phyloP scores from a whole-genome alignment of 2,797 vertebrate genomes.

The Peromyscus aztecus region DNA sequence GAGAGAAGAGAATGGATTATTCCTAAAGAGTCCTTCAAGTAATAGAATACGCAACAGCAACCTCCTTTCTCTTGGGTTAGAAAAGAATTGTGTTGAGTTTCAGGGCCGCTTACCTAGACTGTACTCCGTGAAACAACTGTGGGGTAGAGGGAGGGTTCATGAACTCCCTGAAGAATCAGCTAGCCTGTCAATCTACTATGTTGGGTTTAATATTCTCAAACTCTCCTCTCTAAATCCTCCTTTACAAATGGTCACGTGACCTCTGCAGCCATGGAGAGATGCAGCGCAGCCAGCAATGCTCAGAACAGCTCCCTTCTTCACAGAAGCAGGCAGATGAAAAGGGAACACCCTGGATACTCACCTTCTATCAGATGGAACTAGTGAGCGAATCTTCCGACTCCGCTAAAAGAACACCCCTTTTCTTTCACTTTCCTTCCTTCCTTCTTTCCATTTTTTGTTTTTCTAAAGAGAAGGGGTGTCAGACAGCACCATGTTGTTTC shows the following conservation, averaged over 20 bases:
- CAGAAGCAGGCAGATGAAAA: conserved; percentile 26
- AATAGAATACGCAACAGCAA: not conserved
- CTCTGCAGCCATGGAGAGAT: not conserved
- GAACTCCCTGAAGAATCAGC: not conserved
- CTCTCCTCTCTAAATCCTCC: not conserved
- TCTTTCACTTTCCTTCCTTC: not conserved
- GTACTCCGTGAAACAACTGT: not conserved
- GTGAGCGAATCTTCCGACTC: conserved; percentile 32
- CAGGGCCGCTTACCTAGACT: not conserved
- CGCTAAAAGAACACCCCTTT: conserved; percentile 40
- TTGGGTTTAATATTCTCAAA: not conserved
- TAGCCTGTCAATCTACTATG: not conserved
- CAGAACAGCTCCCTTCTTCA: not conserved
- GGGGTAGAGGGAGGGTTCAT: not conserved
- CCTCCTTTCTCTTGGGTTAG: conserved; percentile 18
- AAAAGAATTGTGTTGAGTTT: conserved; percentile 46
- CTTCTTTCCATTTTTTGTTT: conserved; percentile 46
- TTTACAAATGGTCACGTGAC: not conserved
- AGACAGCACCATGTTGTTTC: conserved; percentile 44
- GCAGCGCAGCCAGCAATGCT: not conserved
- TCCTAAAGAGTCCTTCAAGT: not conserved
- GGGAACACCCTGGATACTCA: not conserved
- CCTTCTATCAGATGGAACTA: conserved; percentile 5
- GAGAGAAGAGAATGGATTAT: not conserved
- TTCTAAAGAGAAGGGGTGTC: conserved; percentile 61